A percentile compares a stretch with the other conserved stretches of the same genome.
Evolutionary conservation across 2,888 invertebrate genomes (phyloP).

Genomic region (Willowsia nigromaculata): DNA sequence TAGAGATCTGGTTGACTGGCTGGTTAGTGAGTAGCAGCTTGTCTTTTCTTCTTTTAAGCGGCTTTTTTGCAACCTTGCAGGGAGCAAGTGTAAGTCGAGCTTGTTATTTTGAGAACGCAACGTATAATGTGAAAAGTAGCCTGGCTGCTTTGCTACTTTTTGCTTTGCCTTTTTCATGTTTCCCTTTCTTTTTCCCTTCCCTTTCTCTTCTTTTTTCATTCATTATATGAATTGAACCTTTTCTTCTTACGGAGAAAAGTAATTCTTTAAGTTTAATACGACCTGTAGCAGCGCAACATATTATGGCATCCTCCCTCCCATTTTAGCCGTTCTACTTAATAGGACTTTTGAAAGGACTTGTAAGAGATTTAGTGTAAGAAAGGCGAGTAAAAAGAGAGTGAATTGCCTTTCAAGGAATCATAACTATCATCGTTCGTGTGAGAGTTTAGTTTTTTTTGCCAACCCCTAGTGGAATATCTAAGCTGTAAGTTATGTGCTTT

Average conservation of each 20-base stretch:
- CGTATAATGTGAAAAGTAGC: constrained; percentile 24
- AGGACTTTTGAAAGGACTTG: constrained; percentile 43
- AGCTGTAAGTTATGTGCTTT: neutral
- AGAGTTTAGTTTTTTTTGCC: constrained; percentile 10
- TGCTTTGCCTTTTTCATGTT: constrained; percentile 39
- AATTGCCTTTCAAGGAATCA: constrained; percentile 53
- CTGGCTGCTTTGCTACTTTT: neutral
- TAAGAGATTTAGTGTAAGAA: constrained; percentile 40
- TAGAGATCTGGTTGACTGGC: neutral
- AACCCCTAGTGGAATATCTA: neutral
- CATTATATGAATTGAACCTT: constrained; percentile 25
- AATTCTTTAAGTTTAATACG: constrained; percentile 50
- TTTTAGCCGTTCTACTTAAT: neutral
- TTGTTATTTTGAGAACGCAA: constrained; percentile 22
- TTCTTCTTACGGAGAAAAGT: constrained; percentile 17
- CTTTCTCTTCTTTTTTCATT: constrained; percentile 26
- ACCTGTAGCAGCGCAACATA: constrained; percentile 54
- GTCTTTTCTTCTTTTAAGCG: constrained; percentile 17
- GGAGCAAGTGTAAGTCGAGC: neutral
- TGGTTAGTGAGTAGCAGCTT: neutral
- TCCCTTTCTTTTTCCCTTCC: neutral
- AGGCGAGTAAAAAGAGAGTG: constrained; percentile 37
- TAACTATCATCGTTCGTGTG: constrained; percentile 37
- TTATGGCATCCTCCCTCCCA: constrained; percentile 6
- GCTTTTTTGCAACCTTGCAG: constrained; percentile 32